These are phyloP conservation scores for Eulacestoma nigropectus DNA, from an alignment of 2,113 vertebrate genomes.

Conservation along the genomic window DNA sequence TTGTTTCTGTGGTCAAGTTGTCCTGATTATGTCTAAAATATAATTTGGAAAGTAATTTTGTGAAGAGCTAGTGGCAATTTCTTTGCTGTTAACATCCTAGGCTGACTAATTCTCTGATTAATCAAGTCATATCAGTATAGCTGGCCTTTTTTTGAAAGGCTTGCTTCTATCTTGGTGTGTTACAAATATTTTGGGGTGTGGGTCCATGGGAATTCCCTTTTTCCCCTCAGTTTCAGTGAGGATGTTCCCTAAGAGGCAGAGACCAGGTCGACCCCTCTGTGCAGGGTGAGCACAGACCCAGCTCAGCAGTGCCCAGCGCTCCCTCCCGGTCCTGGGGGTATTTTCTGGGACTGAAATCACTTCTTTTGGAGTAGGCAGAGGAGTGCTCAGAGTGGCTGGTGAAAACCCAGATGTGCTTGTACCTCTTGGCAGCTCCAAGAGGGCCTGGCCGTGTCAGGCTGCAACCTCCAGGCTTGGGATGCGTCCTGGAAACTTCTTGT, in stretches of 20 bases:
- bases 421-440: background rate
- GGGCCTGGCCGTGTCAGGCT: background rate
- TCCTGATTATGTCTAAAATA: background rate
- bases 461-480: background rate
- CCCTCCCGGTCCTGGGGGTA: fast-evolving
- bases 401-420: background rate
- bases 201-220: background rate
- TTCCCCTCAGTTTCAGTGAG: background rate
- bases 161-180: background rate
- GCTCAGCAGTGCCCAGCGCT: background rate
- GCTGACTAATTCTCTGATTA: background rate
- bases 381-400: background rate
- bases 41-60: background rate
- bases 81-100: background rate
- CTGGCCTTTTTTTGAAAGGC: background rate
- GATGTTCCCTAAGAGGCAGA: background rate
- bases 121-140: background rate
- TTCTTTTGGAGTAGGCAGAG: background rate
- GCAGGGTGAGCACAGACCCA: background rate
- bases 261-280: background rate
- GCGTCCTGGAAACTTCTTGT: background rate
- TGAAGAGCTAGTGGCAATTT: background rate
- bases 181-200: background rate
- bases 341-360: background rate
- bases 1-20: background rate